Evolutionary conservation across 64 coral and sea anemone genomes (phyloP), one percentile per base, ranked within the genome.

Genomic region (Pocillopora damicornis): DNA sequence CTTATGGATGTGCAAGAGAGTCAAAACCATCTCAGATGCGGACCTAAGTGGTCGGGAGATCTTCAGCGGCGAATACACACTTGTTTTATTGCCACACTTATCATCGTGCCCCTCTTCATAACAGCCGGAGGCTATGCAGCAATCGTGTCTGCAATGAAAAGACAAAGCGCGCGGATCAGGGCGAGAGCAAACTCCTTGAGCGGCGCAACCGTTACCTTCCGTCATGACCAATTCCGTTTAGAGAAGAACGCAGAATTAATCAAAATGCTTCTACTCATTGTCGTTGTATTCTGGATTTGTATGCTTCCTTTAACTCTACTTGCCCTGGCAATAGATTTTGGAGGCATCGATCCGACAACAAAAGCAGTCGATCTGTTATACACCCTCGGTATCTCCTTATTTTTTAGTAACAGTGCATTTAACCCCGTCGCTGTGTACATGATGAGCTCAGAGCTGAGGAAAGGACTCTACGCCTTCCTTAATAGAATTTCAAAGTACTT

Each of bases 391-490:
- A 89, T 90, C 10, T 91, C 91, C 17, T 56, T 96, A 26, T 96
- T 96, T 86, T 93, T 93, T 15, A 90, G 87, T 61, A 96, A 96
- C 78, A 96, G 94, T 56, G 91, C 94, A 58, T 96, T 96, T 16
- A 96, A 96, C 51, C 94, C 94, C n/a, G 78, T 96, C 4, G 94
- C 94, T 66, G 92, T 96, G 13, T 96, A 93, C 60, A 87, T 93
- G 42, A 88, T 96, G 91, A 96, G 94, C 67, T 96, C 94, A 63
- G 94, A 96, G 17, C 56, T 90, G 23, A 78, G 94, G 59, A 87
- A 87, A 35, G 82, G 82, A 14, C 58, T 87, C 14, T 86, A 91
- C 25, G 59, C 75, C 15, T 78, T 91, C 11, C 71, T 87, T 20
- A 0, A 72, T 0, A 51, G 42, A 85, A 25, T 85, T 85, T 85